Conservation (phyloP, 1,140 invertebrate species). For the Battus philenor region DNA sequence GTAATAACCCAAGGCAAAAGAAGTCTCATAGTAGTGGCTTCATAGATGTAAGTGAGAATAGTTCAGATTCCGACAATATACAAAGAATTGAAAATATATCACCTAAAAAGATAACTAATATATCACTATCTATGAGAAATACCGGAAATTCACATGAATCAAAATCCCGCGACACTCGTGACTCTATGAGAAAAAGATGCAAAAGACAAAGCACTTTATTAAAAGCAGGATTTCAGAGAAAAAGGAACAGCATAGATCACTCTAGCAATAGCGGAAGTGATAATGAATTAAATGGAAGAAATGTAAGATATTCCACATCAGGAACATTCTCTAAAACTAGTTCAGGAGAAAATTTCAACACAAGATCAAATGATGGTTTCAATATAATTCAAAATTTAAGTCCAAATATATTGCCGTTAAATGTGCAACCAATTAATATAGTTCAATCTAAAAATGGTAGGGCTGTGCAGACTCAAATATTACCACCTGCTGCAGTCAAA, state of each 20-base stretch:
- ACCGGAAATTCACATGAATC: constrained; percentile 40
- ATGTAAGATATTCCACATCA: constrained; percentile 22
- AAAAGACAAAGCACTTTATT: constrained; percentile 63
- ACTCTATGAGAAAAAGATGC: constrained; percentile 53
- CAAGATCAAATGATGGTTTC: constrained; percentile 46
- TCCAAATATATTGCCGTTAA: constrained; percentile 53
- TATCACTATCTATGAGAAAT: constrained; percentile 38
- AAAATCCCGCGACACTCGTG: constrained; percentile 48
- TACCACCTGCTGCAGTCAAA: constrained; percentile 76
- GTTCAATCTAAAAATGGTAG: constrained; percentile 59
- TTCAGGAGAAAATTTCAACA: constrained; percentile 48
- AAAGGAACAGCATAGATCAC: constrained; percentile 36
- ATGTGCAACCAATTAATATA: constrained; percentile 65
- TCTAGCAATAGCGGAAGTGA: constrained; percentile 65
- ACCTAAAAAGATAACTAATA: constrained; percentile 43
- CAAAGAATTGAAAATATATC: constrained; percentile 64
- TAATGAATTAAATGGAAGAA: constrained; percentile 34
- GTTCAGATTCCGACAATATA: constrained; percentile 54
- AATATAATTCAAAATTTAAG: constrained; percentile 55
- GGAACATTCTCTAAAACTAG: constrained; percentile 38
- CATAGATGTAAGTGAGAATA: constrained; percentile 50
- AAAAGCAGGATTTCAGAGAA: constrained; percentile 63
- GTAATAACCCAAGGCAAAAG: constrained; percentile 30
- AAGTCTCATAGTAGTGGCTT: constrained; percentile 41
- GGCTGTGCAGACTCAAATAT: constrained; percentile 53